Evolutionary conservation across 1,140 invertebrate genomes (phyloP).

Genomic region (Ceratitis capitata): DNA sequence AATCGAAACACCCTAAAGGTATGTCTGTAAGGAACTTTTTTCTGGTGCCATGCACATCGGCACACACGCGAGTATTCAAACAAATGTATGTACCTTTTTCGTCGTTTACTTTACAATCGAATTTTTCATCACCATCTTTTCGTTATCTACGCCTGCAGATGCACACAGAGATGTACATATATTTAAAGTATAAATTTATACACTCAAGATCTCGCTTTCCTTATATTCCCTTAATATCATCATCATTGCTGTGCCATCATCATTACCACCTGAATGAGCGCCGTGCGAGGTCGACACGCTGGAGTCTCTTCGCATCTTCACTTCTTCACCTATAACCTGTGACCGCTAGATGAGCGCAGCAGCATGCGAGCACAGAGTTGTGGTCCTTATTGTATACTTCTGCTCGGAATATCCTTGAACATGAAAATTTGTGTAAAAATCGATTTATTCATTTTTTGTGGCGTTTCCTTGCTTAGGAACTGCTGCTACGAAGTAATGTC

Average conservation of each 20-base stretch:
- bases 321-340: no score
- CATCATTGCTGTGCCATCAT: not conserved
- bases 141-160: not conserved
- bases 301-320: not conserved
- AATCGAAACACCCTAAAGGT: no score
- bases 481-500: not conserved
- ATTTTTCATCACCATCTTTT: not conserved
- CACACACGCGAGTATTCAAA: not conserved
- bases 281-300: not conserved
- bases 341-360: not conserved
- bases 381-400: constrained; percentile 39
- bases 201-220: not conserved
- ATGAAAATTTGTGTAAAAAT: constrained; percentile 45
- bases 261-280: constrained; percentile 15
- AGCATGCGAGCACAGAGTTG: not conserved
- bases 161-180: not conserved
- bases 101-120: not conserved
- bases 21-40: no score
- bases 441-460: constrained; percentile 42
- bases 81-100: not conserved
- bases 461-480: not conserved
- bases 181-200: not conserved
- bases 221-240: not conserved
- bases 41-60: no score
- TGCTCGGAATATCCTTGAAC: constrained; percentile 45